Evolutionary conservation across 2,113 vertebrate species (phyloP).

Genomic region (Eretmochelys imbricata): DNA sequence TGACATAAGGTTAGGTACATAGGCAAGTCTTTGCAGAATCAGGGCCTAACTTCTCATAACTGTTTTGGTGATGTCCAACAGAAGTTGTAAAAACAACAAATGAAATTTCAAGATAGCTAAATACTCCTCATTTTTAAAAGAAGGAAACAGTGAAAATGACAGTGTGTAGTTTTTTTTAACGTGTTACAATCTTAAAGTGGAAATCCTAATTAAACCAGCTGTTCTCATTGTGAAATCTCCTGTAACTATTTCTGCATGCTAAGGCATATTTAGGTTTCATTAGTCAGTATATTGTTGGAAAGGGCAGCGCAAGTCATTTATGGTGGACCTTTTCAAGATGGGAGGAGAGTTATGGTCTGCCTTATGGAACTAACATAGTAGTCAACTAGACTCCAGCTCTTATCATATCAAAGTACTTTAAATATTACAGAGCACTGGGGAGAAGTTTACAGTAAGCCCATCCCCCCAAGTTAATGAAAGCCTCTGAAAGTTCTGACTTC

Average conservation of each 20-base stretch:
- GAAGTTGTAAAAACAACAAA: too few species aligned
- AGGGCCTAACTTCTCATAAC: neutral
- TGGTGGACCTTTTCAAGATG: neutral
- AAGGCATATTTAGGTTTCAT: too few species aligned
- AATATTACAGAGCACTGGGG: neutral
- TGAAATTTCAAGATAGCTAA: too few species aligned
- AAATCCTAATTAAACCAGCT: neutral
- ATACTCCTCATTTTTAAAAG: neutral
- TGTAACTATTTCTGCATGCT: neutral
- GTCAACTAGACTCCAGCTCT: constrained; percentile 33
- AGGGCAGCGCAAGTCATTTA: neutral
- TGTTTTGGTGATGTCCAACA: neutral
- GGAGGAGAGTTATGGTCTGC: neutral
- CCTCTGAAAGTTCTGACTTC: neutral
- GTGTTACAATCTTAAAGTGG: neutral
- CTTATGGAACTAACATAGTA: neutral
- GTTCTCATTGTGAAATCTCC: neutral
- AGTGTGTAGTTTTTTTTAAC: neutral
- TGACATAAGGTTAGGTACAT: neutral
- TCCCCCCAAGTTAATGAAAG: neutral
- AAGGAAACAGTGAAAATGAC: neutral
- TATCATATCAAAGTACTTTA: constrained; percentile 51
- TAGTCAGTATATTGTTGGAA: neutral
- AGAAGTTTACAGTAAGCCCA: neutral
- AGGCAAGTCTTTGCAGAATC: neutral